phyloP scores from a whole-genome alignment of 2,888 invertebrate species.

The Lumbricus terrestris region DNA sequence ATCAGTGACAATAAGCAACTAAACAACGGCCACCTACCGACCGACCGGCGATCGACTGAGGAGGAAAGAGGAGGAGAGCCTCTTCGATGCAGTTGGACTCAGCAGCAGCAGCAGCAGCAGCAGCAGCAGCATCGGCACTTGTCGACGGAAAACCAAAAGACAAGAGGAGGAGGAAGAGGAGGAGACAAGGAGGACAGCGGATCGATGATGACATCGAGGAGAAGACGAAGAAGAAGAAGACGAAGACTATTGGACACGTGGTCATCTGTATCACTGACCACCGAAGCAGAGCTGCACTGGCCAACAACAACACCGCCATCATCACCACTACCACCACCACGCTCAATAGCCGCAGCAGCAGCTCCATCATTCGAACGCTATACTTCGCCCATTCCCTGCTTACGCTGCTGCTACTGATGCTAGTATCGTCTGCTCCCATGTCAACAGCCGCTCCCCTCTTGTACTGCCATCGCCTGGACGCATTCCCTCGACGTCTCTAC shows the following conservation, averaged over 20 bases:
- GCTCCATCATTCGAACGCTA: background rate
- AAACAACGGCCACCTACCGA: too few relatives aligned
- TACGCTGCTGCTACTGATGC: background rate
- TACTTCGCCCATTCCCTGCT: background rate
- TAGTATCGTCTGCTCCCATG: background rate
- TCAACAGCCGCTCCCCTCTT: constrained; percentile 11
- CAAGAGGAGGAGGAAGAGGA: too few relatives aligned
- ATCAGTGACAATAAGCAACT: background rate
- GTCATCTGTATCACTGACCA: background rate
- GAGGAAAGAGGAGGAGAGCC: background rate
- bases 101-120: background rate
- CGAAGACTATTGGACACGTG: background rate
- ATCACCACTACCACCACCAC: background rate
- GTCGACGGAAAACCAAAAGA: too few relatives aligned
- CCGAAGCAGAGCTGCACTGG: background rate
- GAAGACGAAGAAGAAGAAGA: background rate
- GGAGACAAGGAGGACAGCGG: background rate
- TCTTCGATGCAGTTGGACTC: background rate
- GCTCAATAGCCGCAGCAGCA: too few relatives aligned
- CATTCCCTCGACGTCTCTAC: constrained; percentile 11
- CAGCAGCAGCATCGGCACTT: background rate
- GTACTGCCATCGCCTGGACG: background rate
- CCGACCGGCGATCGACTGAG: too few relatives aligned
- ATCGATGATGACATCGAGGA: background rate
- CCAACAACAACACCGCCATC: background rate